Conservation (phyloP, 2,113 vertebrate genomes). For the Sardina pilchardus region DNA sequence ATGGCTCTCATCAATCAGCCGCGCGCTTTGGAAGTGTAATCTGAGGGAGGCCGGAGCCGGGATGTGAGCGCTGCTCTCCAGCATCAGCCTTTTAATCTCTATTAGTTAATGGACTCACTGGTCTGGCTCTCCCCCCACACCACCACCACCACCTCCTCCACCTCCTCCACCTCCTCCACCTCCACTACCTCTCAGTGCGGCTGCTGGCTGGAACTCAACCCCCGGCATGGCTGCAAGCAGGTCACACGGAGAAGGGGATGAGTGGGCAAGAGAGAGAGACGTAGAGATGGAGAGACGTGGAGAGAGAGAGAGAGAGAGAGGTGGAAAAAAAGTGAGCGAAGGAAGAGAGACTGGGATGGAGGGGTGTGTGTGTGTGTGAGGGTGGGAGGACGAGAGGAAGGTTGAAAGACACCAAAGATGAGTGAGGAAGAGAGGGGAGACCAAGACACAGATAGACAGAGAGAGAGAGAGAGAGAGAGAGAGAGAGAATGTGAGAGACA, state of each 20-base stretch:
- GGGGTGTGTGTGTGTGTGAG: too few species aligned
- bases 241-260: conserved; percentile 32
- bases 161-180: too few species aligned
- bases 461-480: too few species aligned
- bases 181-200: conserved; percentile 24
- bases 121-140: conserved; percentile 41
- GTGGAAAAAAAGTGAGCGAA: not conserved
- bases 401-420: not conserved
- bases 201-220: conserved; percentile 58
- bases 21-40: conserved; percentile 70
- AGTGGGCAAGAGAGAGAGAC: not conserved
- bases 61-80: conserved; percentile 31
- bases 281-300: not conserved
- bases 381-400: not conserved
- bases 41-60: conserved; percentile 47
- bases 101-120: conserved; percentile 75
- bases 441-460: not conserved
- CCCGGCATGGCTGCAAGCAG: conserved; percentile 62
- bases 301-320: not conserved
- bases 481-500: not conserved
- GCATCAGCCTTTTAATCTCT: conserved; percentile 76
- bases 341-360: not conserved
- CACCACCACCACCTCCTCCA: not conserved
- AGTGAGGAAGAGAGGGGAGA: not conserved
- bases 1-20: conserved; percentile 77